Evolutionary conservation across 2,797 vertebrate genomes (phyloP).

Genomic region (Botia kubotai): DNA sequence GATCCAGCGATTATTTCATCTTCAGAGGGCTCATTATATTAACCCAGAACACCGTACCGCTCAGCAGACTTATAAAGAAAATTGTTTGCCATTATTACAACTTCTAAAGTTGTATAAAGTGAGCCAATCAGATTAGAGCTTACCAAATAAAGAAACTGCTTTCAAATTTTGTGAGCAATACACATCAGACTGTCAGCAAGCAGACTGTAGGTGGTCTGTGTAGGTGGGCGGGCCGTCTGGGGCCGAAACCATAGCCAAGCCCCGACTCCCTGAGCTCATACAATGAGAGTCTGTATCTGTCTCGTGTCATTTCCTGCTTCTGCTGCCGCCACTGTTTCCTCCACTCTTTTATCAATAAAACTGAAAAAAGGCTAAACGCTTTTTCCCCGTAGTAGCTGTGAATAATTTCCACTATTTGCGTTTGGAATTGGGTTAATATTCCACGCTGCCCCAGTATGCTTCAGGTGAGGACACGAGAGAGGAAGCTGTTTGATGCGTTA

Average conservation of each 20-base stretch:
- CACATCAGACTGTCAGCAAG: conserved; percentile 1
- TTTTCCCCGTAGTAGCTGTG: neutral
- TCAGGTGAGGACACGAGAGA: conserved; percentile 40
- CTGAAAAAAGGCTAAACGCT: neutral
- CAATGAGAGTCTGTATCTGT: neutral
- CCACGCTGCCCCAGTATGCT: conserved; percentile 1
- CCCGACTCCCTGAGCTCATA: neutral
- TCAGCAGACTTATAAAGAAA: neutral
- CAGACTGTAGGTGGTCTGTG: conserved; percentile 2
- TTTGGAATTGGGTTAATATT: conserved; percentile 15
- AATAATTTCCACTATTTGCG: conserved; percentile 18
- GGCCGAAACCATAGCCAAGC: conserved; percentile 5
- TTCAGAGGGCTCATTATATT: neutral
- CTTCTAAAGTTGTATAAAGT: neutral
- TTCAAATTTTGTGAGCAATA: neutral
- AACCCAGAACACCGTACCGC: neutral
- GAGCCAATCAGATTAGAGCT: neutral
- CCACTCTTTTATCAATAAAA: conserved; percentile 16
- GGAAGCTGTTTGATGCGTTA: conserved; percentile 45
- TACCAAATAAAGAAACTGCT: neutral
- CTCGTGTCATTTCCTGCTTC: conserved; percentile 10
- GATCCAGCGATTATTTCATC: neutral
- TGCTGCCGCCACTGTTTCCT: neutral
- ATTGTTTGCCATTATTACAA: neutral
- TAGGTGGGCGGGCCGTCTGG: neutral